Evolutionary conservation across 2,113 vertebrate species (phyloP), one percentile per base, ranked within the genome.

Genomic region (Galemys pyrenaicus): DNA sequence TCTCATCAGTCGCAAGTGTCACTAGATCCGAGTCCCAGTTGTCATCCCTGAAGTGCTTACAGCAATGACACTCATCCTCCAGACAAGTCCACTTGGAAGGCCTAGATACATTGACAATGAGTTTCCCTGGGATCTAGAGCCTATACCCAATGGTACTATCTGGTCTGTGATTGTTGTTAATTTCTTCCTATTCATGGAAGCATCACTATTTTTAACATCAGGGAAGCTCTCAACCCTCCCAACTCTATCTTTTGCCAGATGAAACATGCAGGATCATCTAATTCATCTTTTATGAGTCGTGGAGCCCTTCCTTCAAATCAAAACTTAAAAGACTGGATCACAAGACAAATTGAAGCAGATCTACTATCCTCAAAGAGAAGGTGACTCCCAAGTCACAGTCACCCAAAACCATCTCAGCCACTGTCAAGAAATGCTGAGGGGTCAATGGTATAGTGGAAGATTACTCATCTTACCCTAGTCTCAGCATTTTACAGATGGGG

Each of bases 281-380:
- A 9, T 37, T 16, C 22, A n/a, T 56, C 28, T 71, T 46, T 54
- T 68, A 6, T n/a, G 58, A 86, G 41, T 84, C 41, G 32, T 0
- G 1, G 35, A 84, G 20, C 2, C 46, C 78, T 82, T 71, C 54
- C 73, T 78, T 89, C 58, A 89, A 79, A 41, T 65, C 60, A 62
- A 80, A 94, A 46, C 35, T 71, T 20, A 88, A 35, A 68, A 79
- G n/a, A 77, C 26, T 81, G 90, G 70, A 54, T n/a, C 32, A 60
- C 16, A 30, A 87, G 65, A 84, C 7, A 56, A 78, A 81, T n/a
- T 2, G 3, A 60, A 80, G 41, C 0, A 0, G 10, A 80, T 77
- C 22, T 26, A 60, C n/a, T 35, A 4, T 32, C 32, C 28, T 67
- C 60, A 26, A 91, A 32, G 8, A 77, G n/a, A 44, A 78, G 37